These are phyloP conservation scores for Spongilla lacustris DNA, from an alignment of 37 sponge, comb jelly and placozoan species.

Conservation along the genomic window DNA sequence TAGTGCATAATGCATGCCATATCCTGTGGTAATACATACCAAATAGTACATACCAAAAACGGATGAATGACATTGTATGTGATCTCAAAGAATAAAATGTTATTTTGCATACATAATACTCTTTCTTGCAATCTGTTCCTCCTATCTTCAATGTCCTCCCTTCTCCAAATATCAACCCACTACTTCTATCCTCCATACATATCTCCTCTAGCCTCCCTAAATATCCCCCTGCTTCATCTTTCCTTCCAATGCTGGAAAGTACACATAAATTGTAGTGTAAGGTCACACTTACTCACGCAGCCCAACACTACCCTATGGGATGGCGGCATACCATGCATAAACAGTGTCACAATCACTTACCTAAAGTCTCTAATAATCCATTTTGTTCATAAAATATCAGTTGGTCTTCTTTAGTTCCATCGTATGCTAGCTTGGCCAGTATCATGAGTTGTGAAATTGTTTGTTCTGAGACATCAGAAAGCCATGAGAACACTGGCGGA, in stretches of 20 bases:
- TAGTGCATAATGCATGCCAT: background rate
- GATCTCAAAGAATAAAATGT: background rate
- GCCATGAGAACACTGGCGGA: background rate
- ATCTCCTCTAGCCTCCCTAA: conserved; percentile 1
- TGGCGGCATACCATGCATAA: conserved; percentile 19
- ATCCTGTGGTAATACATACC: background rate
- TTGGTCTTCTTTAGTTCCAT: conserved; percentile 24
- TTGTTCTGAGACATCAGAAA: conserved; percentile 14
- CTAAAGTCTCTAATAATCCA: conserved; percentile 17
- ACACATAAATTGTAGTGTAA: background rate
- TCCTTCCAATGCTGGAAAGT: background rate
- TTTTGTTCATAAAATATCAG: conserved; percentile 27
- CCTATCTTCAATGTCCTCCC: background rate
- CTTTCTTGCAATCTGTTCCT: background rate
- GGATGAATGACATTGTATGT: background rate
- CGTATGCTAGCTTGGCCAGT: conserved; percentile 21
- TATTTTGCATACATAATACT: background rate
- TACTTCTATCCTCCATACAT: background rate
- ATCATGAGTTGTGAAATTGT: background rate
- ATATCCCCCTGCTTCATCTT: background rate
- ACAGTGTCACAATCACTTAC: conserved; percentile 12
- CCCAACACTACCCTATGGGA: conserved; percentile 1
- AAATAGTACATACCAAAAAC: background rate
- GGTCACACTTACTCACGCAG: background rate
- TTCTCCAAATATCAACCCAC: conserved; percentile 1